phyloP scores from a whole-genome alignment of 2,888 invertebrate species.

The Tubiluchus corallicola region DNA sequence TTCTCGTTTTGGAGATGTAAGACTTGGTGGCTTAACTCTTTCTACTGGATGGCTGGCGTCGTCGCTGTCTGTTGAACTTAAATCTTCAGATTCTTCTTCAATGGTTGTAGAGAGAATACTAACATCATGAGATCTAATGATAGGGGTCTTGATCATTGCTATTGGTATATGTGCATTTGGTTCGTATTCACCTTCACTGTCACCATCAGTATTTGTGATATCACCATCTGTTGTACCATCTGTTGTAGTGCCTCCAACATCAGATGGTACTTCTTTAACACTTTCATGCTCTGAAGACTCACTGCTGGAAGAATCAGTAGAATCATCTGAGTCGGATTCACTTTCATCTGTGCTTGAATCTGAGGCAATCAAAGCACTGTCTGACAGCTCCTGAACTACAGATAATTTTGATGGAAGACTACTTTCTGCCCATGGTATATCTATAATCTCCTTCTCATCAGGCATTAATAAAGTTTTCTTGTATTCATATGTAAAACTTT shows the following conservation, averaged over 20 bases:
- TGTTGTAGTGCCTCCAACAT: too few relatives aligned
- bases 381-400: too few relatives aligned
- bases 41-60: not conserved
- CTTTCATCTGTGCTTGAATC: not conserved
- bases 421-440: not conserved
- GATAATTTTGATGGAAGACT: not conserved
- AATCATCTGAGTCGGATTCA: not conserved
- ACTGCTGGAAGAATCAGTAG: not conserved
- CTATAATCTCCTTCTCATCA: not conserved
- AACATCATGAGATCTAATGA: not conserved
- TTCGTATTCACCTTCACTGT: slow-evolving; percentile 1
- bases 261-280: slow-evolving; percentile 1
- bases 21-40: not conserved
- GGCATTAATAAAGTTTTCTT: not conserved
- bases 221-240: slow-evolving; percentile 1
- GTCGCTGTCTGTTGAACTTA: not conserved
- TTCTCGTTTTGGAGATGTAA: slow-evolving; percentile 1
- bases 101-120: not conserved
- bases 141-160: too few relatives aligned
- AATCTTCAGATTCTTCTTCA: not conserved
- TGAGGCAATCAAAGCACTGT: too few relatives aligned
- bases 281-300: not conserved
- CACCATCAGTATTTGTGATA: slow-evolving; percentile 1
- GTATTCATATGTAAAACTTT: slow-evolving; percentile 1
- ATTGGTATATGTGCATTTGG: not conserved